Evolutionary conservation across 2,888 invertebrate species (phyloP).

Genomic region (Therioaphis trifolii): DNA sequence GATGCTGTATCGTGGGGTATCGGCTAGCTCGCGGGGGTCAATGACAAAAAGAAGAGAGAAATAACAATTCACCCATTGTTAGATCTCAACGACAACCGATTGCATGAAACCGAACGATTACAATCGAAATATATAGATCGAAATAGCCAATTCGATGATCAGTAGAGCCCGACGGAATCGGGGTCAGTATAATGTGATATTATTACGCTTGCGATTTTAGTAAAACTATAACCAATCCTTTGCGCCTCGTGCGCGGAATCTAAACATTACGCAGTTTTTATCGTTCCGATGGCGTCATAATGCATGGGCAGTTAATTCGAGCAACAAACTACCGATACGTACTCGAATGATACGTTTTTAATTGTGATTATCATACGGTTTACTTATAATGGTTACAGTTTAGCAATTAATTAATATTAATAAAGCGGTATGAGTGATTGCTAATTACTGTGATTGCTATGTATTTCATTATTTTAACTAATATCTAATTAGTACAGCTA

Average conservation of each 20-base stretch:
- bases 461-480: background rate
- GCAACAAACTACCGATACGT: background rate
- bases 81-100: conserved; percentile 30
- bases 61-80: conserved; percentile 53
- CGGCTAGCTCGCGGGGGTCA: conserved; percentile 46
- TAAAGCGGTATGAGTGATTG: no score
- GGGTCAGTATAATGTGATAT: conserved; percentile 13
- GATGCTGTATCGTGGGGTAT: conserved; percentile 27
- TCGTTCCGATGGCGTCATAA: background rate
- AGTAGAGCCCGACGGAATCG: background rate
- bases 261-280: background rate
- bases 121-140: conserved; percentile 36
- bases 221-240: background rate
- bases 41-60: conserved; percentile 47
- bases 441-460: no score
- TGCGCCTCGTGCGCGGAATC: background rate
- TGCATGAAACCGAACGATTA: conserved; percentile 38
- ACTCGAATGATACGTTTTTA: no score
- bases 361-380: no score
- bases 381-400: no score
- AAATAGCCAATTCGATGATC: conserved; percentile 30
- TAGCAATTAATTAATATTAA: no score
- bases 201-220: conserved; percentile 18
- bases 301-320: background rate
- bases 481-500: background rate